Percentiles rank a stretch among this genome's conserved stretches.
These are phyloP conservation scores for Regulus satrapa DNA, from an alignment of 2,113 vertebrate species.

Conservation along the genomic window DNA sequence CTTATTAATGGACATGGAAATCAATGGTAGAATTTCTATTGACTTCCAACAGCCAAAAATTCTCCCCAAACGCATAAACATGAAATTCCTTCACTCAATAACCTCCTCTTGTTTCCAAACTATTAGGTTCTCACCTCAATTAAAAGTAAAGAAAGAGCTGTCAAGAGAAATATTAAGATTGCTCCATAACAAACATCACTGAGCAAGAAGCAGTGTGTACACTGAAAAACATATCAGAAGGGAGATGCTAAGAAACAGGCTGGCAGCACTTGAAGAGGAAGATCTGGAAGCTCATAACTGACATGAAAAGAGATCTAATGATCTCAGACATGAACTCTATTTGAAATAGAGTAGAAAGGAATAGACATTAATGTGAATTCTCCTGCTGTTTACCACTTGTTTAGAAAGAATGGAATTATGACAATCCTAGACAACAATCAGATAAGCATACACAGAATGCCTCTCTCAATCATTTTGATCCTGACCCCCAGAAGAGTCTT, in stretches of 20 bases:
- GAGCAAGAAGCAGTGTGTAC: not conserved
- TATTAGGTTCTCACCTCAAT: not conserved
- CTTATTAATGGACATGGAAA: not conserved
- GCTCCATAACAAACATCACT: not conserved
- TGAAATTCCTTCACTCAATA: not conserved
- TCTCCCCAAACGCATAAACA: not conserved
- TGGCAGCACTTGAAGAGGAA: not conserved
- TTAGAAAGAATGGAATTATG: not conserved
- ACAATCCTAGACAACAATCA: not conserved
- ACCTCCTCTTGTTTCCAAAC: not conserved
- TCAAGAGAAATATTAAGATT: not conserved
- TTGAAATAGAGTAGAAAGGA: not conserved
- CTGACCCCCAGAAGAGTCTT: not conserved
- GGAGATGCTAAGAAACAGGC: not conserved
- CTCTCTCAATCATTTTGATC: not conserved
- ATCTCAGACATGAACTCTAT: not conserved
- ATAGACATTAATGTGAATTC: not conserved
- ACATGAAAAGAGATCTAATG: not conserved
- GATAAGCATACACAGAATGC: not conserved
- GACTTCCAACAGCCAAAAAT: not conserved
- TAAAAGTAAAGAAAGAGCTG: not conserved
- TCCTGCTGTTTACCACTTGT: not conserved
- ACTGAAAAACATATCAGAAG: not conserved
- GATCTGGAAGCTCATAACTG: not conserved
- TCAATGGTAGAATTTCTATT: not conserved